Percentiles rank a stretch among this genome's conserved stretches.
Evolutionary conservation across 2,888 invertebrate genomes (phyloP).

Genomic region (Colostygia pectinataria): DNA sequence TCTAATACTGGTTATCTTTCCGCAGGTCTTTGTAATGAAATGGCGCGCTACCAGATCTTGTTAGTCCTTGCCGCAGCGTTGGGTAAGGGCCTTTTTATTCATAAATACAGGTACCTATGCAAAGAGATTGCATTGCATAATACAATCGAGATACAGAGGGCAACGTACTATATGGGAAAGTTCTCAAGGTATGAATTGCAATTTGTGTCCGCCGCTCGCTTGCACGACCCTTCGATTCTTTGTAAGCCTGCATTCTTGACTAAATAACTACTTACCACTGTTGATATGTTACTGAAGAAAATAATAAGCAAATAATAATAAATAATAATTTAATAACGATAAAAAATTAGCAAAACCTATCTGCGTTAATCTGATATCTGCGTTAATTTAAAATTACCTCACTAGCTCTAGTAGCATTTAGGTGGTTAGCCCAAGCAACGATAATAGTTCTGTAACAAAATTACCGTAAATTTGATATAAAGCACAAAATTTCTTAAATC

Average conservation of each 20-base stretch:
- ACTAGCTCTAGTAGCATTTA: too few relatives aligned
- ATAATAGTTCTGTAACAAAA: not conserved
- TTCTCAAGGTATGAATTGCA: conserved; percentile 25
- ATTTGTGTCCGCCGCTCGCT: conserved; percentile 1
- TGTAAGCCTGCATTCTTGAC: conserved; percentile 4
- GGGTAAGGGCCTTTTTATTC: conserved; percentile 51
- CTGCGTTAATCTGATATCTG: too few relatives aligned
- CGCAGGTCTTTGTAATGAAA: conserved; percentile 54
- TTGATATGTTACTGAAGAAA: too few relatives aligned
- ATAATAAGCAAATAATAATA: too few relatives aligned
- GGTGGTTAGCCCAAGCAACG: too few relatives aligned
- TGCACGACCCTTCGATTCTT: conserved; percentile 8
- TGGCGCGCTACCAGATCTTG: conserved; percentile 62
- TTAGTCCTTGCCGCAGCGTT: conserved; percentile 57
- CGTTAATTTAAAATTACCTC: not conserved
- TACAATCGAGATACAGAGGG: conserved; percentile 21
- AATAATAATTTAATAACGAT: too few relatives aligned
- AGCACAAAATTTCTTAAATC: conserved; percentile 1
- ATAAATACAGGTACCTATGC: conserved; percentile 4
- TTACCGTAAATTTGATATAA: conserved; percentile 3
- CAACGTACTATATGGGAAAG: conserved; percentile 30
- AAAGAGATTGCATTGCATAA: conserved; percentile 6
- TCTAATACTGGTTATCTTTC: conserved; percentile 39
- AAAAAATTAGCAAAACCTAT: too few relatives aligned
- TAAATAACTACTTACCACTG: not conserved